These are phyloP conservation scores for Chrysomela aeneicollis DNA, from an alignment of 2,888 invertebrate genomes.

Conservation along the genomic window DNA sequence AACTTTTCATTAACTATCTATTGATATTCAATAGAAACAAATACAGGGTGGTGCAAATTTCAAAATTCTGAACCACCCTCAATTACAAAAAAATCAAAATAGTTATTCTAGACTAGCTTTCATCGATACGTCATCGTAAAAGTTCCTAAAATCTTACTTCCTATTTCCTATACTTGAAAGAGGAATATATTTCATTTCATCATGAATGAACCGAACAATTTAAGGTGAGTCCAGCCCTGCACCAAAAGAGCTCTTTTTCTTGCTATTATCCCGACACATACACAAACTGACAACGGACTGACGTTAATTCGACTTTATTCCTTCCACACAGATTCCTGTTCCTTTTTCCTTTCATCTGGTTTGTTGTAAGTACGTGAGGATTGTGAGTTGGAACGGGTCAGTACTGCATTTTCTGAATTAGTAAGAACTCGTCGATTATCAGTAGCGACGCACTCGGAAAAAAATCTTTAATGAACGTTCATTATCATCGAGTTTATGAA, in stretches of 20 bases:
- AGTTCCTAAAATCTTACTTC: no score
- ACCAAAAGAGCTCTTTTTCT: not conserved
- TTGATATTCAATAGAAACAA: no score
- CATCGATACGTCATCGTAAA: no score
- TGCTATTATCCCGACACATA: constrained; percentile 4
- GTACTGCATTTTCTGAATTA: not conserved
- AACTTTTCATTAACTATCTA: no score
- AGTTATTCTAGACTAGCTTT: no score
- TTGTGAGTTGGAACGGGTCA: not conserved
- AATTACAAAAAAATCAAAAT: no score
- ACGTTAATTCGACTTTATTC: constrained; percentile 5
- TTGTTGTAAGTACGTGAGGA: not conserved
- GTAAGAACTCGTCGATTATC: not conserved
- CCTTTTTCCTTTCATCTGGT: not conserved
- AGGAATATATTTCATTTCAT: no score
- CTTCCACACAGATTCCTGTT: not conserved
- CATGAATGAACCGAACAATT: no score
- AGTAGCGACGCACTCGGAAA: not conserved
- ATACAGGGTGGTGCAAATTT: no score
- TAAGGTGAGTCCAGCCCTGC: not conserved
- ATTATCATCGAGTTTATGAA: not conserved
- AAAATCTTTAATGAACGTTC: not conserved
- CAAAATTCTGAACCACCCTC: no score
- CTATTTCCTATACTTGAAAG: no score
- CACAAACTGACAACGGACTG: not conserved